A percentile compares a stretch with the other conserved stretches of the same genome.
phyloP scores from a whole-genome alignment of 2,888 invertebrate genomes.

The Catocala sponsa region DNA sequence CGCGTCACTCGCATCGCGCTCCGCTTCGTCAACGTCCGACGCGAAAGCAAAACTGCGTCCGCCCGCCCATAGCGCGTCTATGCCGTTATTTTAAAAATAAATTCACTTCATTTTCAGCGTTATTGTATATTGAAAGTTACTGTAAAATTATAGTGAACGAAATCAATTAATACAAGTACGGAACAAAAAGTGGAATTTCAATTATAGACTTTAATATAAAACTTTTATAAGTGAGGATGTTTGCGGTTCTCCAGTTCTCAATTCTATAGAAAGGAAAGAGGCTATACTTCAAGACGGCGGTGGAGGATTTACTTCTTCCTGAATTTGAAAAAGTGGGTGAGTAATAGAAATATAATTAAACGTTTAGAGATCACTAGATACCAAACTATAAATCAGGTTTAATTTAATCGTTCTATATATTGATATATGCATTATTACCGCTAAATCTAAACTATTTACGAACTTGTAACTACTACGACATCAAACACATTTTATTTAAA shows the following conservation, averaged over 20 bases:
- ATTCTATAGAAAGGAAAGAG: conserved; percentile 44
- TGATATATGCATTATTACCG: no score
- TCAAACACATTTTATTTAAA: no score
- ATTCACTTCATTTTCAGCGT: conserved; percentile 31
- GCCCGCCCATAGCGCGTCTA: conserved; percentile 59
- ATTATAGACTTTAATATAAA: conserved; percentile 22
- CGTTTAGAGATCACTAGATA: conserved; percentile 11
- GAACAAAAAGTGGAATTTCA: conserved; percentile 29
- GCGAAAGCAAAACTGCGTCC: conserved; percentile 55
- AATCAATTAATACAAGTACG: conserved; percentile 23
- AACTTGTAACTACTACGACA: no score
- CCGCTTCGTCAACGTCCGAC: conserved; percentile 53
- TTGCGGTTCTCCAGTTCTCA: conserved; percentile 32
- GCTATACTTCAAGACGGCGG: conserved; percentile 57
- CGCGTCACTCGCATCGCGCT: conserved; percentile 59
- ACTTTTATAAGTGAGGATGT: conserved; percentile 58
- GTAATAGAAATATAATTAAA: conserved; percentile 57
- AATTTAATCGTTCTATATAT: no score
- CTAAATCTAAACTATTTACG: no score
- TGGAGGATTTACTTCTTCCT: conserved; percentile 51
- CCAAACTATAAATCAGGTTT: no score
- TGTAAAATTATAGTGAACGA: conserved; percentile 28
- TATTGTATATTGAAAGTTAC: conserved; percentile 29
- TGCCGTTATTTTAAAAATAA: conserved; percentile 45
- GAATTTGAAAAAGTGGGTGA: conserved; percentile 80